A percentile compares a stretch with the other conserved stretches of the same genome.
Conservation (phyloP, 2,113 vertebrate genomes). For the Clarias batrachus region DNA sequence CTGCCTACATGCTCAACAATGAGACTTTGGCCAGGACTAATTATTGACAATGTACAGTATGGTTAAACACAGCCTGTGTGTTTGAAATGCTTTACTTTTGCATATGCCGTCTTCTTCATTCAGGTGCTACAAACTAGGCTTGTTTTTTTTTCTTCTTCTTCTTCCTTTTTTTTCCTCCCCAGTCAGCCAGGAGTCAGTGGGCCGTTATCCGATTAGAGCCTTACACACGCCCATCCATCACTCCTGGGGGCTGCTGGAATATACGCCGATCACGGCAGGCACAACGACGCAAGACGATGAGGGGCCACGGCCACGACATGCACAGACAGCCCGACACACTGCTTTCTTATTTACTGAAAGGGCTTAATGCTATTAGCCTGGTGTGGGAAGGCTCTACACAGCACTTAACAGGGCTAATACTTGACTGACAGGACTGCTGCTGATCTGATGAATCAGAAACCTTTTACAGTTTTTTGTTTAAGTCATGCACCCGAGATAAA, state of each 20-base stretch:
- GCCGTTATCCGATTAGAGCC: conserved; percentile 68
- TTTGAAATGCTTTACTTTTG: neutral
- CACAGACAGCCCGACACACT: conserved; percentile 44
- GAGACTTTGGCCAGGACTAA: conserved; percentile 72
- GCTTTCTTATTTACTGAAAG: neutral
- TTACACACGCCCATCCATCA: conserved; percentile 69
- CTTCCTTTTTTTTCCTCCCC: neutral
- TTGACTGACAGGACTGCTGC: conserved; percentile 2
- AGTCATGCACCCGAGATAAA: neutral
- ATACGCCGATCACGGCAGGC: conserved; percentile 50
- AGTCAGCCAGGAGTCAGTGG: conserved; percentile 61
- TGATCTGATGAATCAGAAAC: neutral
- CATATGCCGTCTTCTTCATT: neutral
- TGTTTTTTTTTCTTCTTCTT: neutral
- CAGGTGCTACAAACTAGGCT: neutral
- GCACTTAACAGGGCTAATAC: neutral
- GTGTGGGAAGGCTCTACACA: neutral
- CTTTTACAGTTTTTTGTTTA: neutral
- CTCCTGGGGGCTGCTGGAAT: conserved; percentile 59
- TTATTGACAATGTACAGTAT: conserved; percentile 64
- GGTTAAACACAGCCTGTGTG: conserved; percentile 67
- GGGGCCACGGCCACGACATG: conserved; percentile 49
- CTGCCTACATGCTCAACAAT: conserved; percentile 69
- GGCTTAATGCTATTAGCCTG: conserved; percentile 11
- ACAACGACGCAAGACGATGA: conserved; percentile 55